Evolutionary conservation across 2,888 invertebrate species (phyloP), one percentile per base, ranked within the genome.

Genomic region (Phyllotreta striolata): DNA sequence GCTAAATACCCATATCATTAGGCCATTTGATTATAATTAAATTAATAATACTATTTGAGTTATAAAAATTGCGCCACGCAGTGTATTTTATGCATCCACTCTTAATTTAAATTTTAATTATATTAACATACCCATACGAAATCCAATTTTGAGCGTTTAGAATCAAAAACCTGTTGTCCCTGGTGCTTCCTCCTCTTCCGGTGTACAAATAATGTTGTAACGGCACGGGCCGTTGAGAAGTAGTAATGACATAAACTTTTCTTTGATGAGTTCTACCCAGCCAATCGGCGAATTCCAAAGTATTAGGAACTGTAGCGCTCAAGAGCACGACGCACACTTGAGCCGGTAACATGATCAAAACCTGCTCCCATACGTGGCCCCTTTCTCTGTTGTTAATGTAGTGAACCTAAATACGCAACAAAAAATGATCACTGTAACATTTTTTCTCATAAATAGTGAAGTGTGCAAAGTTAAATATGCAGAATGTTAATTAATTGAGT

Each of bases 281-380:
- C 95, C 95, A 95, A 78, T 93, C 90, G 0, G 99, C 99, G 83
- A 99, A 95, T 80, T 98, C 94, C 66, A 95, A 84, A 0, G 96
- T 93, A 81, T 99, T 99, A 0, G 98, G 98, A 24, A 98, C 98
- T 0, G 99, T 99, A 0, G 99, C 99, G 78, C 96, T 97, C 46
- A 99, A 83, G 89, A 99, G 91, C 37, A 99, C 96, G 66, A 99
- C 96, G 73, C 91, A 94, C 6, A 99, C 96, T 79, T 96, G 95
- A 5, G 91, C 88, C 0, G 99, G 98, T 57, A 99, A 82, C 78
- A 99, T 87, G 73, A 99, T 99, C 3, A 99, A 84, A 3, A 80
- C 96, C 83, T 99, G 98, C 82, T 99, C 99, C 99, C 99, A 99
- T 0, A 99, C 99, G 77, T 98, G 96, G 8, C 99, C 99, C 68